These are phyloP conservation scores for Neodiprion lecontei DNA, from an alignment of 1,140 invertebrate species.

Conservation along the genomic window DNA sequence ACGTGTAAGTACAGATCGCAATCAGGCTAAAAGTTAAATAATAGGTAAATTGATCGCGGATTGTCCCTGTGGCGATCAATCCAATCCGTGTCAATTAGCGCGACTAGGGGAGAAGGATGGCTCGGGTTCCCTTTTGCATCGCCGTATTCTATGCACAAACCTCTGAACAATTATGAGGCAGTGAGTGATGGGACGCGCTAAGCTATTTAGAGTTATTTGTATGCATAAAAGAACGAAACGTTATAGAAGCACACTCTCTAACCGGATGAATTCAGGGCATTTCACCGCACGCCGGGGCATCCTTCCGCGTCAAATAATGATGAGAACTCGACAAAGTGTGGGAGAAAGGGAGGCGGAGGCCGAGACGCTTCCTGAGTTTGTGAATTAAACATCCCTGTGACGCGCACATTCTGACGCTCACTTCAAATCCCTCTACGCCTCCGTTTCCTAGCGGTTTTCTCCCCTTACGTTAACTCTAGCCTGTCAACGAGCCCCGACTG, in stretches of 20 bases:
- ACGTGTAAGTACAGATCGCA: slow-evolving; percentile 32
- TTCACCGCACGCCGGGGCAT: neutral
- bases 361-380: neutral
- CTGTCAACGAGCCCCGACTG: neutral
- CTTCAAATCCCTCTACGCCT: neutral
- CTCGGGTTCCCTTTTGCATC: neutral
- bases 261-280: neutral
- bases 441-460: neutral
- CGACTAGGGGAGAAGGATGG: too few species aligned
- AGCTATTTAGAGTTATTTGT: neutral
- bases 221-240: neutral
- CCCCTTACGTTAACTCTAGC: neutral
- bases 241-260: neutral
- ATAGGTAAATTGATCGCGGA: neutral
- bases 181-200: neutral
- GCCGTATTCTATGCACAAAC: neutral
- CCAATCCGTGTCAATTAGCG: too few species aligned
- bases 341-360: neutral
- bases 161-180: neutral
- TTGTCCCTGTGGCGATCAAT: too few species aligned
- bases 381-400: neutral
- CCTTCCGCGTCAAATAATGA: neutral
- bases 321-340: neutral
- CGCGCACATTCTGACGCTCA: neutral
- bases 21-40: neutral